Percentiles rank a stretch among this genome's conserved stretches.
phyloP scores from a whole-genome alignment of 2,888 invertebrate genomes.

The Stramonita haemastoma region DNA sequence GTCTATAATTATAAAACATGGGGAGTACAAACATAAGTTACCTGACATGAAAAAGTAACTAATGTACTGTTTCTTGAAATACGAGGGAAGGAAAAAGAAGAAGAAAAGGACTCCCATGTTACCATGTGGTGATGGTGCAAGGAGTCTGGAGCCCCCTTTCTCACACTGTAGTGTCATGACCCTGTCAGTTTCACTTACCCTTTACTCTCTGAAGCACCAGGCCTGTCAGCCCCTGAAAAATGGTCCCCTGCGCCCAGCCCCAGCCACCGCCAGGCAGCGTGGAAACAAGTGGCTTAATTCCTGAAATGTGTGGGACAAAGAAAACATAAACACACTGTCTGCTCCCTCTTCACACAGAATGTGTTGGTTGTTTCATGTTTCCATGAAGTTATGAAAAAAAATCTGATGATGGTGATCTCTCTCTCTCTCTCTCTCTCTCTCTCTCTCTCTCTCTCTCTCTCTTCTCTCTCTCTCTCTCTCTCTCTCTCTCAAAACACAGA shows the following conservation, averaged over 20 bases:
- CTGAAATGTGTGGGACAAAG: background rate
- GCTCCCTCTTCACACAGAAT: background rate
- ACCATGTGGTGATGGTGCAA: background rate
- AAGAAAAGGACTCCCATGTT: too few species aligned
- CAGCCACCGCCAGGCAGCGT: background rate
- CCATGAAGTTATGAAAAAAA: background rate
- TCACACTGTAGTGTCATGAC: background rate
- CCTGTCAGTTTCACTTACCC: background rate
- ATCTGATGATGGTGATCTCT: too few species aligned
- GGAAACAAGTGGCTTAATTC: background rate
- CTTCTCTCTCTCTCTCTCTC: too few species aligned
- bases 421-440: too few species aligned
- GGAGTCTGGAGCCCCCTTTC: background rate
- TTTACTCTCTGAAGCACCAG: background rate
- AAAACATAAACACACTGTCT: background rate
- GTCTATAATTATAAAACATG: too few species aligned
- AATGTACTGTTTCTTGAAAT: too few species aligned
- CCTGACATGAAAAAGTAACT: too few species aligned
- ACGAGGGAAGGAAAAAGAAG: too few species aligned
- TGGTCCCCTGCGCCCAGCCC: background rate
- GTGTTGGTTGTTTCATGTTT: background rate
- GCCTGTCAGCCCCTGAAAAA: background rate
- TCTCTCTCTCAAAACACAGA: too few species aligned
- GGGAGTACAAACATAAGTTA: too few species aligned
- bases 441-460: too few species aligned